Conservation (phyloP, 2,888 invertebrate genomes). For the Latheticus oryzae region DNA sequence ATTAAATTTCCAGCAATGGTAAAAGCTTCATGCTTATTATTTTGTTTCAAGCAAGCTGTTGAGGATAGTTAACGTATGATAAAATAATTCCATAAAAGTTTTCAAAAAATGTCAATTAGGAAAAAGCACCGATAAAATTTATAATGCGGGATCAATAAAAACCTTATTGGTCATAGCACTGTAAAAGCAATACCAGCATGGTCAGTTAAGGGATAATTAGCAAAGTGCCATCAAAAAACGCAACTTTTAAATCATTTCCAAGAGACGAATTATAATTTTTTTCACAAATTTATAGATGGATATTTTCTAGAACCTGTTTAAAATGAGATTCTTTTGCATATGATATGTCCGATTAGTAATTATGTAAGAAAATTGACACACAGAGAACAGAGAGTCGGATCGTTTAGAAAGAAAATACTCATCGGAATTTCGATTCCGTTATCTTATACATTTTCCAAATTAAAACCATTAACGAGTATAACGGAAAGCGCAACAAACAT, state of each 20-base stretch:
- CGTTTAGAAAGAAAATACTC: conserved; percentile 2
- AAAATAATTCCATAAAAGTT: background rate
- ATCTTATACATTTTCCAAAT: conserved; percentile 20
- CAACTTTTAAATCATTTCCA: too few species aligned
- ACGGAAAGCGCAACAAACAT: conserved; percentile 9
- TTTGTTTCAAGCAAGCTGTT: too few species aligned
- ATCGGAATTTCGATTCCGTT: conserved; percentile 23
- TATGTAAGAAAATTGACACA: conserved; percentile 1
- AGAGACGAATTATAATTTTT: too few species aligned
- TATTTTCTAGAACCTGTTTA: too few species aligned
- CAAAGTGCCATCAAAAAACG: too few species aligned
- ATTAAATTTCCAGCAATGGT: conserved; percentile 23
- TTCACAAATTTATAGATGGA: too few species aligned
- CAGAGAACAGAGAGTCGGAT: background rate
- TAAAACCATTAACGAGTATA: conserved; percentile 21
- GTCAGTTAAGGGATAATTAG: too few species aligned
- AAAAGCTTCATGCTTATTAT: conserved; percentile 12
- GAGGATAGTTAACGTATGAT: too few species aligned
- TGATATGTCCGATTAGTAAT: background rate
- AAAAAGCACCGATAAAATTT: background rate
- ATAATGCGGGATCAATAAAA: conserved; percentile 4
- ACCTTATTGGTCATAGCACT: background rate
- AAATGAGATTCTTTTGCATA: too few species aligned
- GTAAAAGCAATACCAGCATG: conserved; percentile 6
- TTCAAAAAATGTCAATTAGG: background rate